Conservation (phyloP, 2,113 vertebrate species). For the Microtus oregoni region DNA sequence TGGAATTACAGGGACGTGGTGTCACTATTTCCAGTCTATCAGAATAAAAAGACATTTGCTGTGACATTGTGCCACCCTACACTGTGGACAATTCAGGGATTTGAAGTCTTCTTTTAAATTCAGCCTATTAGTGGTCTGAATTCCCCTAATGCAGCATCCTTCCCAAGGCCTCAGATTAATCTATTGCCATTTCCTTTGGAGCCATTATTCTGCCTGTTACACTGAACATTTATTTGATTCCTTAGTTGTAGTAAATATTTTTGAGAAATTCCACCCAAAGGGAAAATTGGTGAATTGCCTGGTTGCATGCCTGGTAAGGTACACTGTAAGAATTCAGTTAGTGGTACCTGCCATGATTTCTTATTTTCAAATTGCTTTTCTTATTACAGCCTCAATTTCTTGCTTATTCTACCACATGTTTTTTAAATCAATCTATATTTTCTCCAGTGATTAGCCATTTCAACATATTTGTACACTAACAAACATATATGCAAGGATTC, state of each 20-base stretch:
- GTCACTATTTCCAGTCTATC: too few relatives aligned
- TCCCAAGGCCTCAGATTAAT: not conserved
- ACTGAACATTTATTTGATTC: not conserved
- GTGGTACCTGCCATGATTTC: not conserved
- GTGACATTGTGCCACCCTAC: not conserved
- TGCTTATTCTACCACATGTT: not conserved
- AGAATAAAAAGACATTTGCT: not conserved
- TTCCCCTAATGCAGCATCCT: not conserved
- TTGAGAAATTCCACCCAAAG: not conserved
- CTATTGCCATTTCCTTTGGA: not conserved
- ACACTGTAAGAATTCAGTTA: not conserved
- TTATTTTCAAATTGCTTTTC: not conserved
- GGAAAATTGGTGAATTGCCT: not conserved
- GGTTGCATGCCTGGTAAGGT: not conserved
- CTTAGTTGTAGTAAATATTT: not conserved
- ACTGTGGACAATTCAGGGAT: not conserved
- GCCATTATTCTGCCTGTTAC: not conserved
- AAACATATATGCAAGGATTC: not conserved
- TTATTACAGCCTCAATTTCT: not conserved
- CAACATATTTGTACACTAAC: not conserved
- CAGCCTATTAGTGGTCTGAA: not conserved
- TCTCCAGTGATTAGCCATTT: constrained; percentile 11
- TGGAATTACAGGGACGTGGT: not conserved
- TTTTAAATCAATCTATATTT: not conserved
- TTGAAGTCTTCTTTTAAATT: not conserved